Evolutionary conservation across 2,888 invertebrate species (phyloP).

Genomic region (Capitulum mitella): DNA sequence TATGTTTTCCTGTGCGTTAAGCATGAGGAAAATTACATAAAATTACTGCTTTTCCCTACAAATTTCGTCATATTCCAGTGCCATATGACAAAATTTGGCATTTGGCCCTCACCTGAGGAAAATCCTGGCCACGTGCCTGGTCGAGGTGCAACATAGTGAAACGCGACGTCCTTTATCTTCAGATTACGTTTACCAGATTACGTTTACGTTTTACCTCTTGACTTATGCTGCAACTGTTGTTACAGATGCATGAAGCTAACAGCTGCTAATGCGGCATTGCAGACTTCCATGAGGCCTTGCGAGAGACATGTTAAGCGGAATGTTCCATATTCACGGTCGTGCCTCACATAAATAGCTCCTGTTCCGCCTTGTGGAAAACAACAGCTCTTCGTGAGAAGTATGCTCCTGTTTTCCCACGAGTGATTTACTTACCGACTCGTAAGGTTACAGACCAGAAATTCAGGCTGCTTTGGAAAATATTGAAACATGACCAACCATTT

Average conservation of each 20-base stretch:
- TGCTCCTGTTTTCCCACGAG: neutral
- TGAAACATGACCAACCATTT: neutral
- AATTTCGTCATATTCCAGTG: too few species aligned
- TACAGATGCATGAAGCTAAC: neutral
- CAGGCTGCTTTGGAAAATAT: neutral
- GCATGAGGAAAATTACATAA: too few species aligned
- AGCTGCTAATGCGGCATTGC: neutral
- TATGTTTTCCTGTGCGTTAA: too few species aligned
- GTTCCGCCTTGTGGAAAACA: neutral
- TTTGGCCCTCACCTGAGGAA: too few species aligned
- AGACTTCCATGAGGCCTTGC: neutral
- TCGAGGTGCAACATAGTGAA: too few species aligned
- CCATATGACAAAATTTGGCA: too few species aligned
- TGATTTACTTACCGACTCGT: neutral
- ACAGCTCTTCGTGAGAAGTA: neutral
- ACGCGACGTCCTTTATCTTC: neutral
- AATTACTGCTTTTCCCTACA: too few species aligned
- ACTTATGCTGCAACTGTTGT: neutral
- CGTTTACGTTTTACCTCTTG: neutral
- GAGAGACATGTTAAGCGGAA: neutral
- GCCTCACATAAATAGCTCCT: neutral
- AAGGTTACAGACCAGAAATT: neutral
- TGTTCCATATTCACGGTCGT: neutral
- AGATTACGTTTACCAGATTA: neutral
- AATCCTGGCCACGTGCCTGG: too few species aligned